phyloP scores from a whole-genome alignment of 2,797 vertebrate species.

The Mastacembelus armatus region DNA sequence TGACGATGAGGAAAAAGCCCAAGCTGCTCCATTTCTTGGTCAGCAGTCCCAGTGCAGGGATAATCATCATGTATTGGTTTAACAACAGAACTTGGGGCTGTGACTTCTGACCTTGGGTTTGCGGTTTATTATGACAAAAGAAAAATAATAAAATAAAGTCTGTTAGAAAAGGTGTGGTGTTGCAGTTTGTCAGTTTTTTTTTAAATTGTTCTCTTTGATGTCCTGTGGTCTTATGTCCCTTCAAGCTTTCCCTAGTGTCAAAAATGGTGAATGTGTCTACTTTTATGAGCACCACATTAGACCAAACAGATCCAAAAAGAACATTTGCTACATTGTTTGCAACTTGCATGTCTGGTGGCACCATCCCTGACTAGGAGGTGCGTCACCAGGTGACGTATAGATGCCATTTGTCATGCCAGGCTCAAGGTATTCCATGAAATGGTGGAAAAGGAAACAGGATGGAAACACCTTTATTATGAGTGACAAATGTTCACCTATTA shows the following conservation, averaged over 20 bases:
- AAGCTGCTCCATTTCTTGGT: constrained; percentile 43
- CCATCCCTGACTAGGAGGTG: constrained; percentile 38
- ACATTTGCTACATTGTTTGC: constrained; percentile 88
- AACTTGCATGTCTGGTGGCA: constrained; percentile 78
- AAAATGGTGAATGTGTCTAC: constrained; percentile 78
- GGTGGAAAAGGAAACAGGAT: constrained; percentile 81
- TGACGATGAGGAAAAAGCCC: constrained; percentile 30
- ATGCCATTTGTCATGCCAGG: constrained; percentile 78
- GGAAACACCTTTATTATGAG: constrained; percentile 85
- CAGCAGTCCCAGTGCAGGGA: constrained; percentile 43
- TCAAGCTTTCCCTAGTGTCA: constrained; percentile 85
- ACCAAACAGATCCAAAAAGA: constrained; percentile 65
- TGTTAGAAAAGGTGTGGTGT: constrained; percentile 79
- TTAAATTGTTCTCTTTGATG: constrained; percentile 82
- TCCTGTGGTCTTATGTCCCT: constrained; percentile 80
- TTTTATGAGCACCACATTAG: constrained; percentile 83
- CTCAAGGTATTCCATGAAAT: constrained; percentile 86
- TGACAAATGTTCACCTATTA: constrained; percentile 84
- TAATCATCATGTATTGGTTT: constrained; percentile 7
- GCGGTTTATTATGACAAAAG: constrained; percentile 47
- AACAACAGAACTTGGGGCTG: constrained; percentile 22
- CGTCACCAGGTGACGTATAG: constrained; percentile 61
- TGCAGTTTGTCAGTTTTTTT: constrained; percentile 81
- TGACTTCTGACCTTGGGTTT: constrained; percentile 43
- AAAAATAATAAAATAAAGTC: constrained; percentile 10